phyloP scores from a whole-genome alignment of 2,113 vertebrate genomes.

The Panthera leo region DNA sequence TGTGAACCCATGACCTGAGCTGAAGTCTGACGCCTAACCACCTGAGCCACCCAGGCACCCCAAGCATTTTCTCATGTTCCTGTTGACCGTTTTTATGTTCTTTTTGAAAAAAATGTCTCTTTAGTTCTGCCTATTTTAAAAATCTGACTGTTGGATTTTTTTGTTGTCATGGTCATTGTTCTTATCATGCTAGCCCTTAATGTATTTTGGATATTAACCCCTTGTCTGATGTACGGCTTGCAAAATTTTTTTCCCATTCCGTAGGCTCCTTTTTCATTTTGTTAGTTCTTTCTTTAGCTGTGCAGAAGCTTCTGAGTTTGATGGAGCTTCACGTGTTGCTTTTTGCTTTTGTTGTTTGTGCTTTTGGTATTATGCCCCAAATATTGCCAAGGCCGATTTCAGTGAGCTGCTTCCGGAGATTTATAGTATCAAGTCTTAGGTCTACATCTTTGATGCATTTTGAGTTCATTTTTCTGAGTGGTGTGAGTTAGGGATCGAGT shows the following conservation, averaged over 20 bases:
- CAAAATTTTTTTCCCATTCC: neutral
- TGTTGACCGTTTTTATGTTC: neutral
- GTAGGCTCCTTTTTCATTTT: neutral
- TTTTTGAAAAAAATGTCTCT: neutral
- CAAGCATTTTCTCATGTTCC: neutral
- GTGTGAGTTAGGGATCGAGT: neutral
- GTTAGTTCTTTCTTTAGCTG: neutral
- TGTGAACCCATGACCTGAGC: too few relatives aligned
- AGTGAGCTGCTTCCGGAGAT: neutral
- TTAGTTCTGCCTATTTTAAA: neutral
- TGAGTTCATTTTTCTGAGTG: neutral
- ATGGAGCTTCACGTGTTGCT: neutral
- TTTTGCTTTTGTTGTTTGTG: neutral
- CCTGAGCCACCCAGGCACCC: too few relatives aligned
- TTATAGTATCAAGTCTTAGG: neutral
- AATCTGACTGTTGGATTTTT: neutral
- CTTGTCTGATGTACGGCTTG: neutral
- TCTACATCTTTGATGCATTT: neutral
- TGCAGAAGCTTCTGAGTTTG: neutral
- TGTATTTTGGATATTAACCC: neutral
- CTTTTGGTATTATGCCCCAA: neutral
- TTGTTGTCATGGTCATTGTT: neutral
- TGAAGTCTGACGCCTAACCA: too few relatives aligned
- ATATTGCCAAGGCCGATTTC: neutral
- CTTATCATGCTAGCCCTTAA: neutral